Percentiles rank a stretch among this genome's conserved stretches.
These are phyloP conservation scores for Axea sp. DNA, from an alignment of 2,888 invertebrate genomes.

Conservation along the genomic window DNA sequence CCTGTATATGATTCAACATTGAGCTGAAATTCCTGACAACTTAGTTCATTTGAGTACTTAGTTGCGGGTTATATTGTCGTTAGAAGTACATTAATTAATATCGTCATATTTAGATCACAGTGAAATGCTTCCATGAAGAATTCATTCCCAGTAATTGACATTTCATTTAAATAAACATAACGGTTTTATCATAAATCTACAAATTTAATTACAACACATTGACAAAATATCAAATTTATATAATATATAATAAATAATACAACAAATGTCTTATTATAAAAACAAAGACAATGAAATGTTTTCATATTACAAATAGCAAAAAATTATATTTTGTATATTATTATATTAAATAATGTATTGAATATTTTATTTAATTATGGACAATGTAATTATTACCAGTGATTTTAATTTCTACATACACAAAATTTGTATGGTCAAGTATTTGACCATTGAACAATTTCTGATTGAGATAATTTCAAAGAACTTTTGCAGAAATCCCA, in stretches of 20 bases:
- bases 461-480: constrained; percentile 43
- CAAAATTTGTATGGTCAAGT: no score
- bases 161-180: constrained; percentile 14
- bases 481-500: constrained; percentile 43
- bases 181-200: constrained; percentile 23
- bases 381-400: no score
- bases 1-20: constrained; percentile 47
- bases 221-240: no score
- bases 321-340: no score
- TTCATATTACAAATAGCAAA: no score
- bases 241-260: no score
- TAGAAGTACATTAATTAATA: constrained; percentile 53
- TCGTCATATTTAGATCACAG: constrained; percentile 42
- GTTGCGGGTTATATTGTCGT: constrained; percentile 49
- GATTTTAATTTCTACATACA: no score
- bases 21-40: constrained; percentile 57
- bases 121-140: constrained; percentile 31
- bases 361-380: no score
- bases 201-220: constrained; percentile 8
- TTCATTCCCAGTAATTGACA: constrained; percentile 46
- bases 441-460: constrained; percentile 53
- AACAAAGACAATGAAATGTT: no score
- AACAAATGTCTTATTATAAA: no score
- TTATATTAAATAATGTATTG: constrained; percentile 39
- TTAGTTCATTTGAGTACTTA: constrained; percentile 57